Base-by-base conservation (phyloP, 2,888 invertebrate genomes). In the Campopleginae sp. region DNA sequence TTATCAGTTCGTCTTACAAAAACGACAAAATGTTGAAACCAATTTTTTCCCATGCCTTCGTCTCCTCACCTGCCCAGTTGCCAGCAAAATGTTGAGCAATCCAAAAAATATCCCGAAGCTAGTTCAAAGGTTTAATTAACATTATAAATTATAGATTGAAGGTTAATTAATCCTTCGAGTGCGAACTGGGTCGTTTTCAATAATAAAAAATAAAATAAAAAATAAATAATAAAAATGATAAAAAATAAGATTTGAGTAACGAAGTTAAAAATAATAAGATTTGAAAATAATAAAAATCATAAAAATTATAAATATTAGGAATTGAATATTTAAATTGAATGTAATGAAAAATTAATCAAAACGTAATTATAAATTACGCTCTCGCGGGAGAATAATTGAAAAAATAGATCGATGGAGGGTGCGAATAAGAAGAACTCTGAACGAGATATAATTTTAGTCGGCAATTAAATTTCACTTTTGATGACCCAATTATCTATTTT, bases 1-100 rank as follows among this genome's bases (percentile, higher is more conserved):
- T 84, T 84, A 77, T 72, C 76, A 83, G 82, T 75, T 86, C 54
- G 65, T 76, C 75, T 76, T 51, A 63, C 48, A 51, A 71, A 74
- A n/a, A 48, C 48, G 12, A 10, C 48, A 27, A 51, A 48, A 51
- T n/a, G 8, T 3, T 44, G 31, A 23, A 23, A 54, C 23, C 54
- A 54, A 27, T 54, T 54, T 54, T 54, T 12, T 2, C 27, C 23
- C 23, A 38, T 38, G 1, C 14, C 23, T 54, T 6, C 23, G 7
- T 54, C 54, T 54, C 0, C 54, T 54, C 54, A 38, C 65, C 65
- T 33, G 38, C 19, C 19, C 7, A 54, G 54, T 23, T 12, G 54
- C 14, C 38, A 38, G 38, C 0, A 10, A 38, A 4, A 12, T 54
- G 23, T 23, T 54, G 12, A 0, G 0, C 12, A 23, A 33, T 33